These are phyloP conservation scores for Brachionus asplanchnoidis DNA, from an alignment of 1,140 invertebrate species.

Conservation along the genomic window DNA sequence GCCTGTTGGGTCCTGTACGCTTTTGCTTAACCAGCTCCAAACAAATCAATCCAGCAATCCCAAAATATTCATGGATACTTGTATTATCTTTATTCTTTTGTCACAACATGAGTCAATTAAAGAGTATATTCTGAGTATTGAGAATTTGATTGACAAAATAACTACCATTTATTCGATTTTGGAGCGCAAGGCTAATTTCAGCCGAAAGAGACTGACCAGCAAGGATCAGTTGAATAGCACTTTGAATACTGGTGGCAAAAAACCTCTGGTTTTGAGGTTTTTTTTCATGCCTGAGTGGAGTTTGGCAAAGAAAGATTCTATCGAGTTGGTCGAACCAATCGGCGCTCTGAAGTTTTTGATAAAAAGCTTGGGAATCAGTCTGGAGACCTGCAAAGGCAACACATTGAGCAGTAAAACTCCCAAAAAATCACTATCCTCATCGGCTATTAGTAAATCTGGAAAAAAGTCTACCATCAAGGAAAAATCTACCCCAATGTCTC, in stretches of 20 bases:
- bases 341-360: conserved; percentile 1
- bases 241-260: conserved; percentile 2
- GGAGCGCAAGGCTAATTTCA: conserved; percentile 6
- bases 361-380: neutral
- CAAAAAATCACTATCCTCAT: neutral
- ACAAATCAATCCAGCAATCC: conserved; percentile 17
- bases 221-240: conserved; percentile 18
- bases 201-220: neutral
- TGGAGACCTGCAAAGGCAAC: neutral
- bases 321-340: conserved; percentile 5
- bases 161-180: conserved; percentile 2
- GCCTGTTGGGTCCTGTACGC: neutral
- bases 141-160: neutral
- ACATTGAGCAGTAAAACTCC: neutral
- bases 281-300: conserved; percentile 3
- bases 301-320: neutral
- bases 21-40: neutral
- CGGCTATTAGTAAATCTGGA: conserved; percentile 17
- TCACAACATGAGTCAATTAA: conserved; percentile 14
- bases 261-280: neutral
- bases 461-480: neutral
- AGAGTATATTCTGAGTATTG: neutral
- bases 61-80: conserved; percentile 17
- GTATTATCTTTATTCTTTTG: conserved; percentile 33
- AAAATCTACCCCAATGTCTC: neutral